Conservation (phyloP, 64 coral and sea anemone genomes). For the Stylophora pistillata region DNA sequence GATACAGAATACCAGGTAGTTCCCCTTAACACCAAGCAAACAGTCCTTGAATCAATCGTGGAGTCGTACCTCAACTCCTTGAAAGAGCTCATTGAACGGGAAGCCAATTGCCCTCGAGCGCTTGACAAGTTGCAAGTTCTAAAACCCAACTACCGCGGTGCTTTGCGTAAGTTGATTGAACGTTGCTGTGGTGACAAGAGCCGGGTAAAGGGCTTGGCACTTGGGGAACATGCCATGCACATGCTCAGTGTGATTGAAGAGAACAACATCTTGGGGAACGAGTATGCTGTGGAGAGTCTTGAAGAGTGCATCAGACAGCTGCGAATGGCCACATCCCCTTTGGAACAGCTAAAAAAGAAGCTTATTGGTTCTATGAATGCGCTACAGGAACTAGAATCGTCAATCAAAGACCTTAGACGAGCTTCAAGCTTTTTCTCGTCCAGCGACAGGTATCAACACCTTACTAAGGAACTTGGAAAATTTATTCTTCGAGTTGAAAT, state of each 20-base stretch:
- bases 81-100: background rate
- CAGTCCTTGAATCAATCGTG: constrained; percentile 39
- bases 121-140: constrained; percentile 21
- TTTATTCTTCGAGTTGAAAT: constrained; percentile 41
- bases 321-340: constrained; percentile 65
- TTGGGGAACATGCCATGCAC: constrained; percentile 86
- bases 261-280: constrained; percentile 76
- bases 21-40: constrained; percentile 59
- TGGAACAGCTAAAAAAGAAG: constrained; percentile 72
- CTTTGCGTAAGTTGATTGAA: constrained; percentile 70
- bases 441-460: constrained; percentile 51
- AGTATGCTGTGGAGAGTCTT: constrained; percentile 73
- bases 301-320: constrained; percentile 77
- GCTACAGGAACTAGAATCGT: constrained; percentile 14
- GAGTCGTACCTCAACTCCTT: constrained; percentile 39
- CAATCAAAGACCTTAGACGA: constrained; percentile 20
- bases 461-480: constrained; percentile 27
- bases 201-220: constrained; percentile 63
- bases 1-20: constrained; percentile 46
- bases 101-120: constrained; percentile 14
- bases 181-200: constrained; percentile 53
- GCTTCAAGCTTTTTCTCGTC: constrained; percentile 2
- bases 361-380: constrained; percentile 6
- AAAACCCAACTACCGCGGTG: constrained; percentile 63
- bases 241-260: constrained; percentile 81